Evolutionary conservation across 2,888 invertebrate species (phyloP).

Genomic region (Baccha elongata): DNA sequence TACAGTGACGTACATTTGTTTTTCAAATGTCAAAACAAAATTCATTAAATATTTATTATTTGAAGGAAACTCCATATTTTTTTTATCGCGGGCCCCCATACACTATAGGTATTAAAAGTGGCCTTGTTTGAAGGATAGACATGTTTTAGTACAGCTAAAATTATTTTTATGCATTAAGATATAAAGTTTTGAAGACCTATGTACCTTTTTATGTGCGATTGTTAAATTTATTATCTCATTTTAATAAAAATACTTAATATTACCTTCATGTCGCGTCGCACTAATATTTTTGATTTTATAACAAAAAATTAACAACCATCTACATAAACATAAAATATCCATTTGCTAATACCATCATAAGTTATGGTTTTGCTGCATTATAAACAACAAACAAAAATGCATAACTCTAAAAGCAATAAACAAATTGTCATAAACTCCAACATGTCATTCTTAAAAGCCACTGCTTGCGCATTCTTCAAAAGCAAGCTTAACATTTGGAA

Average conservation of each 20-base stretch:
- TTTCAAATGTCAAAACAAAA: too few relatives aligned
- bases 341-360: slow-evolving; percentile 28
- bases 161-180: too few relatives aligned
- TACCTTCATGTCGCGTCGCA: too few relatives aligned
- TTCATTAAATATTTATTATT: too few relatives aligned
- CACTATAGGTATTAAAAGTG: too few relatives aligned
- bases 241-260: neutral
- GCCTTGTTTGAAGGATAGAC: too few relatives aligned
- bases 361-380: slow-evolving; percentile 20
- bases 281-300: neutral
- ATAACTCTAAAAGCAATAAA: slow-evolving; percentile 19
- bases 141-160: too few relatives aligned
- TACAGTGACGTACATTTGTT: too few relatives aligned
- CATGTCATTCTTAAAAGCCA: slow-evolving; percentile 57
- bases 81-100: too few relatives aligned
- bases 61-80: too few relatives aligned
- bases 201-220: too few relatives aligned
- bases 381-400: slow-evolving; percentile 12
- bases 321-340: slow-evolving; percentile 11
- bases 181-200: too few relatives aligned
- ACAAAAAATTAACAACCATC: slow-evolving; percentile 9
- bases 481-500: slow-evolving; percentile 23
- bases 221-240: neutral
- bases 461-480: slow-evolving; percentile 44
- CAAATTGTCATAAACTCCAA: slow-evolving; percentile 31